Conservation (phyloP, 37 sponge, comb jelly and placozoan genomes). For the Beroe ovata region DNA sequence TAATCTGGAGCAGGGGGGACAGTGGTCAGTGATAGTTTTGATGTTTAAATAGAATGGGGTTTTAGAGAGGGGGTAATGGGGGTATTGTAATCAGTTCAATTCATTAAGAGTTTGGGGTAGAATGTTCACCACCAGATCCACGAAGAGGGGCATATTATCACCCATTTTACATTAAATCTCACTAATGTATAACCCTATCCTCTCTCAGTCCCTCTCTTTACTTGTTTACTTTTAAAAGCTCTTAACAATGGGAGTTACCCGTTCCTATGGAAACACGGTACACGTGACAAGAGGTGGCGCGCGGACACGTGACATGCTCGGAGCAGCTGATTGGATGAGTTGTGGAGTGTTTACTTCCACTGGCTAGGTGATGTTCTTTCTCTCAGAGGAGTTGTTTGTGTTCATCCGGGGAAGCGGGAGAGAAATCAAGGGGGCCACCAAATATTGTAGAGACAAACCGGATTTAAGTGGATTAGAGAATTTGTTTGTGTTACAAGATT, state of each 20-base stretch:
- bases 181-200: background rate
- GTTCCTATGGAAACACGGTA: slow-evolving; percentile 6
- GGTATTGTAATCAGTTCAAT: no score
- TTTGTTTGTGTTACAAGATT: background rate
- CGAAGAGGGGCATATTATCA: no score
- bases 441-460: background rate
- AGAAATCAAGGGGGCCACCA: no score
- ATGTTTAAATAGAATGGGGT: no score
- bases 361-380: no score
- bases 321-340: background rate
- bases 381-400: no score
- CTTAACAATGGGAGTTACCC: slow-evolving; percentile 27
- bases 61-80: no score
- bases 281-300: slow-evolving; percentile 38
- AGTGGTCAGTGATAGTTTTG: no score
- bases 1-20: slow-evolving; percentile 74
- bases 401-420: no score
- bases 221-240: slow-evolving; percentile 47
- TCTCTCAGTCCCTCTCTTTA: slow-evolving; percentile 1
- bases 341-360: background rate
- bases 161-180: background rate
- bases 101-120: no score
- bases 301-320: background rate
- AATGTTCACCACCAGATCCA: background rate
- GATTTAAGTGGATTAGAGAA: background rate